Evolutionary conservation across 2,888 invertebrate genomes (phyloP).

Genomic region (Sthenelais limicola): DNA sequence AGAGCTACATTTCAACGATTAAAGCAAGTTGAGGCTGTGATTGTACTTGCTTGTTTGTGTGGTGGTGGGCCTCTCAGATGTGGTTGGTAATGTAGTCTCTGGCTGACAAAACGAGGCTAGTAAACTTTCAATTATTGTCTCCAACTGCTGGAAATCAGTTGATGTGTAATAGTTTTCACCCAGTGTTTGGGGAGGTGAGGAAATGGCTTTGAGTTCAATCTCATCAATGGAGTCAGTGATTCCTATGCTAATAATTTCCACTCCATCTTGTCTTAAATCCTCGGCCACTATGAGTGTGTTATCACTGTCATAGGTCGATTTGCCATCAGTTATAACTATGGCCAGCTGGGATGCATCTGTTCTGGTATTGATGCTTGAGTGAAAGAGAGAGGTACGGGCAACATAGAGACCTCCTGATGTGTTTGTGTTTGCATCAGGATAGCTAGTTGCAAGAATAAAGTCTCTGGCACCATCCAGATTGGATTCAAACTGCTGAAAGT

Average conservation of each 20-base stretch:
- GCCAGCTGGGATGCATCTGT: slow-evolving; percentile 13
- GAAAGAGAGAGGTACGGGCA: slow-evolving; percentile 10
- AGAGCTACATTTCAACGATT: too few species aligned
- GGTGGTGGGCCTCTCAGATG: not conserved
- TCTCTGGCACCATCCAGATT: slow-evolving; percentile 24
- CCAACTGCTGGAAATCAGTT: slow-evolving; percentile 14
- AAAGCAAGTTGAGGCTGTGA: too few species aligned
- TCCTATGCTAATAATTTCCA: slow-evolving; percentile 25
- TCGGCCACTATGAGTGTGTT: slow-evolving; percentile 20
- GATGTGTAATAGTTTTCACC: slow-evolving; percentile 5
- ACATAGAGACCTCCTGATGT: slow-evolving; percentile 47
- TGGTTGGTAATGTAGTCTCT: not conserved
- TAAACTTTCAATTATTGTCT: not conserved
- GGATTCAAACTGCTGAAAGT: slow-evolving; percentile 14
- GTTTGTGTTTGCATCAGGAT: slow-evolving; percentile 45
- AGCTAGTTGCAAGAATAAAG: slow-evolving; percentile 36
- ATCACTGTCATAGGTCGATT: slow-evolving; percentile 32
- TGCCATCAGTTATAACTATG: slow-evolving; percentile 41
- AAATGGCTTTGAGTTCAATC: slow-evolving; percentile 37
- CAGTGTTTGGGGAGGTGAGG: slow-evolving; percentile 19
- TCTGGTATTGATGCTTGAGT: slow-evolving; percentile 5
- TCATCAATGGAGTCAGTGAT: slow-evolving; percentile 29
- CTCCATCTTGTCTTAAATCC: slow-evolving; percentile 6
- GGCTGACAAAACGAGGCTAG: not conserved
- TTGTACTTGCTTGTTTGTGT: slow-evolving; percentile 12